Conservation (phyloP, 2,797 vertebrate genomes). For the Neosilurus mollespiculum region DNA sequence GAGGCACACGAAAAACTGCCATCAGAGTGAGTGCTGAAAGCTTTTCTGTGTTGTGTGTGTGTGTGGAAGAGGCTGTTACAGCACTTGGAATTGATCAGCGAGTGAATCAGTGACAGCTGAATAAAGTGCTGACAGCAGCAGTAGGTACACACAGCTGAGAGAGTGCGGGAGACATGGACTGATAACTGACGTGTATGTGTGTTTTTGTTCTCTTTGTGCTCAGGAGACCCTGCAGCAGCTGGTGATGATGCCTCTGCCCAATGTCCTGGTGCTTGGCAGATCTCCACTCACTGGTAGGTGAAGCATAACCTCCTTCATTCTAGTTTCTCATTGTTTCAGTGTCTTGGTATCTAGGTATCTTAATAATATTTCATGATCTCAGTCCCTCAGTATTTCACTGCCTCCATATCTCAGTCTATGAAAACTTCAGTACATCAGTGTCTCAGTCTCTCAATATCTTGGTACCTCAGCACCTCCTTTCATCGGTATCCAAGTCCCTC, state of each 20-base stretch:
- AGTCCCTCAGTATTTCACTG: too few relatives aligned
- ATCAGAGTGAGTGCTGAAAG: neutral
- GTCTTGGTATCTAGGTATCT: too few relatives aligned
- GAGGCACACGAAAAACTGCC: neutral
- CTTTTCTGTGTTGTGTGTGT: neutral
- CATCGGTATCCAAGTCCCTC: too few relatives aligned
- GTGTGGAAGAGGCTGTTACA: conserved; percentile 17
- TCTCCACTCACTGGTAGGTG: conserved; percentile 91
- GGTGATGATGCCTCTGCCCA: conserved; percentile 96
- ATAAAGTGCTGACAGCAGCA: conserved; percentile 37
- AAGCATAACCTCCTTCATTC: neutral
- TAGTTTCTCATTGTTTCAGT: neutral
- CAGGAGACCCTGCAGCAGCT: conserved; percentile 94
- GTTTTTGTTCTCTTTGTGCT: conserved; percentile 17
- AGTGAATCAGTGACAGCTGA: conserved; percentile 28
- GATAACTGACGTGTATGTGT: conserved; percentile 25
- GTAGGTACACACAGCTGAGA: conserved; percentile 24
- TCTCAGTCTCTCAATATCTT: neutral
- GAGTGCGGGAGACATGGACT: neutral
- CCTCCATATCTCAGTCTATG: too few relatives aligned
- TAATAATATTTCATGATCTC: neutral
- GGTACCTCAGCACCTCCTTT: neutral
- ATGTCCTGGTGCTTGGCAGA: conserved; percentile 89
- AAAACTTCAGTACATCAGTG: too few relatives aligned
- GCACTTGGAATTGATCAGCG: conserved; percentile 35